These are phyloP conservation scores for Hyperoplus immaculatus DNA, from an alignment of 2,797 vertebrate species.

Conservation along the genomic window DNA sequence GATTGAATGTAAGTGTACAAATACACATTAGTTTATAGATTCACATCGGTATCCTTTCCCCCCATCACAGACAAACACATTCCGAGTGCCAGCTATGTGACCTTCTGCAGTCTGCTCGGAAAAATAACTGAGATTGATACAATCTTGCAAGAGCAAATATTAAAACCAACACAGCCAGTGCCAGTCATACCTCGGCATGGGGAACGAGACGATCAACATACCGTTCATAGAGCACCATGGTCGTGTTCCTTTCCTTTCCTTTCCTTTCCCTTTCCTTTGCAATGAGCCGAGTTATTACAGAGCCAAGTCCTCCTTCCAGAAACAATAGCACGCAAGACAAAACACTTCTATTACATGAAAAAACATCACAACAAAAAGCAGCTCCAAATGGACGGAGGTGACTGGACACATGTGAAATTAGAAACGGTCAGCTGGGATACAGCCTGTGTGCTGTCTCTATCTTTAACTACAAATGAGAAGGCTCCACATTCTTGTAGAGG, in stretches of 20 bases:
- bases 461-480: slow-evolving; percentile 97
- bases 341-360: slow-evolving; percentile 29
- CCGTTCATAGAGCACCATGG: slow-evolving; percentile 89
- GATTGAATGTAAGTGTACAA: slow-evolving; percentile 45
- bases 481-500: slow-evolving; percentile 94
- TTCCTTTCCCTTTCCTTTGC: neutral
- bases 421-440: slow-evolving; percentile 87
- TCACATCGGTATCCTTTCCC: slow-evolving; percentile 40
- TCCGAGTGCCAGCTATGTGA: slow-evolving; percentile 48
- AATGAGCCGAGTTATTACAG: slow-evolving; percentile 46
- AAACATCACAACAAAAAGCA: slow-evolving; percentile 69
- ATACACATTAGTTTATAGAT: slow-evolving; percentile 41
- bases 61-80: slow-evolving; percentile 46
- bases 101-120: slow-evolving; percentile 55
- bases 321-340: slow-evolving; percentile 41
- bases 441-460: slow-evolving; percentile 91
- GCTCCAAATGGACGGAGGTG: slow-evolving; percentile 53
- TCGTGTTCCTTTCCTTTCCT: slow-evolving; percentile 39
- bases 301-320: slow-evolving; percentile 31
- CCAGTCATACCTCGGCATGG: neutral
- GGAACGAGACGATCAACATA: slow-evolving; percentile 79
- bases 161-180: slow-evolving; percentile 48
- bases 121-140: slow-evolving; percentile 71
- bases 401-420: slow-evolving; percentile 84
- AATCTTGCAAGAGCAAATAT: slow-evolving; percentile 61